Percentiles rank a stretch among this genome's conserved stretches.
Conservation (phyloP, 2,113 vertebrate genomes). For the Synchiropus splendidus region DNA sequence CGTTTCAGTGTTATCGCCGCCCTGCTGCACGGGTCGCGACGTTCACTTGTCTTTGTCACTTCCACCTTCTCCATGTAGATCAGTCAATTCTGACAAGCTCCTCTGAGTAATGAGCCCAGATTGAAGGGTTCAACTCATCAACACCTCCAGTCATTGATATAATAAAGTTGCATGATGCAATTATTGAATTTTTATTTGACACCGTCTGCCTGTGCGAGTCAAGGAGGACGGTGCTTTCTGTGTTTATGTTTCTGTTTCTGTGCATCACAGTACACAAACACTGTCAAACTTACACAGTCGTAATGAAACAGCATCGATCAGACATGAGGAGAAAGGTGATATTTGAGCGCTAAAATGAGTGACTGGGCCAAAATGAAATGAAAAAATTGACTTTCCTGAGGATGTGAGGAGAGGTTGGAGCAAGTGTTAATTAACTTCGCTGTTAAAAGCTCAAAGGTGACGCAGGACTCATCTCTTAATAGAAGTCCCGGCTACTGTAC, state of each 20-base stretch:
- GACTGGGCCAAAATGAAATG: conserved; percentile 33
- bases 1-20: too few relatives aligned
- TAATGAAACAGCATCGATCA: conserved; percentile 35
- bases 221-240: neutral
- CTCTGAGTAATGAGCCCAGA: conserved; percentile 7
- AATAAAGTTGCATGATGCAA: conserved; percentile 5
- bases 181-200: neutral
- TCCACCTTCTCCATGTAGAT: conserved; percentile 12
- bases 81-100: neutral
- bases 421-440: conserved; percentile 61
- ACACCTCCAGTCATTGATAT: conserved; percentile 4
- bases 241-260: neutral
- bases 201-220: neutral
- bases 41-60: neutral
- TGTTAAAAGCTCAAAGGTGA: conserved; percentile 59
- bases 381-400: conserved; percentile 31
- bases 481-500: conserved; percentile 32
- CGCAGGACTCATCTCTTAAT: conserved; percentile 47
- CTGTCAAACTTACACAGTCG: too few relatives aligned
- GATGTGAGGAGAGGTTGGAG: conserved; percentile 46
- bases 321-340: conserved; percentile 16
- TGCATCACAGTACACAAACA: neutral
- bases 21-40: too few relatives aligned
- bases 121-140: conserved; percentile 4
- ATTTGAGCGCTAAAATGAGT: conserved; percentile 13